These are phyloP conservation scores for Heterodera schachtii DNA, from an alignment of 1,140 invertebrate genomes.

Conservation along the genomic window DNA sequence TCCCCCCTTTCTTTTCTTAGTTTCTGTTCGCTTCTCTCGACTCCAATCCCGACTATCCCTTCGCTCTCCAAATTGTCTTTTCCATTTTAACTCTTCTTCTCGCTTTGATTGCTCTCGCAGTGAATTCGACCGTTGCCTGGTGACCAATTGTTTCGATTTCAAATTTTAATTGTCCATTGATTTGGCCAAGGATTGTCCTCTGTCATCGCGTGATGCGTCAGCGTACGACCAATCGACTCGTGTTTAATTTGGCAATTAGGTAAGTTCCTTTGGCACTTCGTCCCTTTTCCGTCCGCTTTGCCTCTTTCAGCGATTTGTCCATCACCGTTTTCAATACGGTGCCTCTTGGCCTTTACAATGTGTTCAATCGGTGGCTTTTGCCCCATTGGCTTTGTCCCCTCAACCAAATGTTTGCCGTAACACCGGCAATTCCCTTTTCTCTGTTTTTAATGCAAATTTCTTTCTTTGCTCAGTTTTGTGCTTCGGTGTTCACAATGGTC, in stretches of 20 bases:
- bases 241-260: constrained; percentile 7
- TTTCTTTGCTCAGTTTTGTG: constrained; percentile 47
- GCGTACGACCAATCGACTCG: not conserved
- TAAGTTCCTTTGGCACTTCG: not conserved
- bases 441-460: not conserved
- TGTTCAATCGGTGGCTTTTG: constrained; percentile 64
- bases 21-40: not conserved
- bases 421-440: constrained; percentile 44
- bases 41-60: not conserved
- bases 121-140: constrained; percentile 1
- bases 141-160: not conserved
- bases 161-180: not conserved
- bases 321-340: constrained; percentile 62
- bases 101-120: not conserved
- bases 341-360: constrained; percentile 59
- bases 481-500: constrained; percentile 64
- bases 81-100: not conserved
- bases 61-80: not conserved
- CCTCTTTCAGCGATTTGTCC: constrained; percentile 38
- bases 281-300: not conserved
- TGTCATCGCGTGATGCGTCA: constrained; percentile 4
- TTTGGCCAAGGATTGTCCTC: constrained; percentile 8
- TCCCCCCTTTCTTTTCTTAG: too few species aligned
- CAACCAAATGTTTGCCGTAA: constrained; percentile 65
- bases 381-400: constrained; percentile 55